Conservation (phyloP, 2,113 vertebrate species). For the Syrmaticus mikado region DNA sequence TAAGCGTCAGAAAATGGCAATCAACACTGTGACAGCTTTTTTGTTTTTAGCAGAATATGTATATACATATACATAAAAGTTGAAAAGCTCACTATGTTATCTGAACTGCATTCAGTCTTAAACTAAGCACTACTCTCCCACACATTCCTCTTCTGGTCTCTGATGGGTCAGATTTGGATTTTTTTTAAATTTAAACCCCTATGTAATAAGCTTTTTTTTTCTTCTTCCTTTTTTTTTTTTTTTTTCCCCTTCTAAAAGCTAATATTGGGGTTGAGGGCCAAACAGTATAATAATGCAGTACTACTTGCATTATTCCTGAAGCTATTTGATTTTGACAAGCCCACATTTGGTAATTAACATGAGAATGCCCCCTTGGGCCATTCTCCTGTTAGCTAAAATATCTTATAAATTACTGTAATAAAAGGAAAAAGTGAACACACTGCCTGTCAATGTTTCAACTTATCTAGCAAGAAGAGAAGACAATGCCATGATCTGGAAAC, state of each 20-base stretch:
- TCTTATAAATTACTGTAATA: constrained; percentile 88
- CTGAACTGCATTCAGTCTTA: constrained; percentile 54
- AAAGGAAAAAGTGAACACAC: constrained; percentile 82
- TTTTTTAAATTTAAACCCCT: constrained; percentile 70
- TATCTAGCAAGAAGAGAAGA: constrained; percentile 77
- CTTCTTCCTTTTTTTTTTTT: not conserved
- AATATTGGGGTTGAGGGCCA: constrained; percentile 83
- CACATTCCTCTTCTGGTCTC: constrained; percentile 37
- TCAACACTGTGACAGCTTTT: constrained; percentile 45
- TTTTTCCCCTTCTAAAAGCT: constrained; percentile 59
- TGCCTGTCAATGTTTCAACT: constrained; percentile 84
- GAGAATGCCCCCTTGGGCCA: constrained; percentile 84
- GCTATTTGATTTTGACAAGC: constrained; percentile 87
- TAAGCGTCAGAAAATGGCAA: constrained; percentile 35
- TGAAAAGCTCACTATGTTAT: not conserved
- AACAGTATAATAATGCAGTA: constrained; percentile 80
- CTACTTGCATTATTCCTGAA: constrained; percentile 82
- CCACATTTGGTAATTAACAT: constrained; percentile 87
- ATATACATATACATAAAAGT: not conserved
- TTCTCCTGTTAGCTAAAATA: constrained; percentile 86
- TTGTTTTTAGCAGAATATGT: constrained; percentile 22
- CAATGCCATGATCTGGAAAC: constrained; percentile 77
- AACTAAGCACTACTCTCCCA: constrained; percentile 26
- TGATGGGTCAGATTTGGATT: constrained; percentile 38
- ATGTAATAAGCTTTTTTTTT: constrained; percentile 45